A percentile compares a stretch with the other conserved stretches of the same genome.
Conservation (phyloP, 2,888 invertebrate genomes). For the Tachina lurida region DNA sequence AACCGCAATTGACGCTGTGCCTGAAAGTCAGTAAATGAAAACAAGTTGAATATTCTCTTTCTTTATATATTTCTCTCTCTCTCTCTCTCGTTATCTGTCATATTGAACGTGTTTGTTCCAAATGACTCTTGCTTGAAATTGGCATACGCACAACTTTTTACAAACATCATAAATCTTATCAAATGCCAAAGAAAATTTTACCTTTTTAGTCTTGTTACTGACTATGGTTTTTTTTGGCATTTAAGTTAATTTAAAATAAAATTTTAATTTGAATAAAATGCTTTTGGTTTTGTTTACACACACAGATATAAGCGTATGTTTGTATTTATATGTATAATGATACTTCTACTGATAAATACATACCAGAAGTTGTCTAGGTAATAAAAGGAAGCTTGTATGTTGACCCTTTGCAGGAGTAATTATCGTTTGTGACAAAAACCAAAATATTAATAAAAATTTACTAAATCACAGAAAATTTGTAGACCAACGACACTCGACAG, state of each 20-base stretch:
- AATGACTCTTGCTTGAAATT: conserved; percentile 52
- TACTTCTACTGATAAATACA: no score
- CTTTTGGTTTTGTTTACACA: not conserved
- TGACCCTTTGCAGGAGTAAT: no score
- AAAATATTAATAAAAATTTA: no score
- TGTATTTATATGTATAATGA: not conserved
- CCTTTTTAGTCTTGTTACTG: conserved; percentile 12
- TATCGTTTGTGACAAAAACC: no score
- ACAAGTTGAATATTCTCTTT: no score
- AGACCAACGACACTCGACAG: no score
- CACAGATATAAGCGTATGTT: not conserved
- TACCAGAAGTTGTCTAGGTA: no score
- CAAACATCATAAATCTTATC: conserved; percentile 48
- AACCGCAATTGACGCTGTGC: no score
- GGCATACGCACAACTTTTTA: conserved; percentile 40
- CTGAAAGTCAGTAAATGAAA: no score
- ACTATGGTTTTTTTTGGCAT: not conserved
- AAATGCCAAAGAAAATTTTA: conserved; percentile 34
- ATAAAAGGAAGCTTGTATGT: no score
- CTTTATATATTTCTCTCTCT: no score
- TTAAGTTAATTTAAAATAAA: conserved; percentile 33
- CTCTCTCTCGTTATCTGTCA: not conserved
- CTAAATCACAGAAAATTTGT: no score
- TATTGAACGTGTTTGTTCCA: not conserved
- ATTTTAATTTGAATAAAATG: conserved; percentile 4